Conservation (phyloP, 2,113 vertebrate species). For the Dendrocopos noguchii region DNA sequence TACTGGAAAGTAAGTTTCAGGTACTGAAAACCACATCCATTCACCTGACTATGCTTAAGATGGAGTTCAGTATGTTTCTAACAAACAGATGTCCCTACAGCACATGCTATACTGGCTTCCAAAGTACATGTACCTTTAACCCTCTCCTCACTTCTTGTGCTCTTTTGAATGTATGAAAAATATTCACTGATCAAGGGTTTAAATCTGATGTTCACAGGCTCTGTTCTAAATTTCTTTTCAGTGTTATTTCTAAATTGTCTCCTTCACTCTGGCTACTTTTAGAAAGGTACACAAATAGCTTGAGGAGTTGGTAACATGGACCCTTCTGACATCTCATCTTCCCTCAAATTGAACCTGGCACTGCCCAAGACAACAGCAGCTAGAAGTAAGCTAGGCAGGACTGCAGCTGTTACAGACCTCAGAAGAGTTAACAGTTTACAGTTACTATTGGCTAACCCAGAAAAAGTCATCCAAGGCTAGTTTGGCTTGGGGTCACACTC, state of each 20-base stretch:
- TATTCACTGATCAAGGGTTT: background rate
- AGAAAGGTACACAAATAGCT: background rate
- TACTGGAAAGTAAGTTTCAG: background rate
- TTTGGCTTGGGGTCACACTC: background rate
- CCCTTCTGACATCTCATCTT: background rate
- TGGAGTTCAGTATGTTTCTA: background rate
- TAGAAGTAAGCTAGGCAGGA: background rate
- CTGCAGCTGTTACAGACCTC: background rate
- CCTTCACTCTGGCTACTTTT: background rate
- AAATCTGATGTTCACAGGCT: background rate
- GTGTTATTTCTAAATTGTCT: background rate
- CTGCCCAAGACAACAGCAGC: background rate
- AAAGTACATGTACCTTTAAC: background rate
- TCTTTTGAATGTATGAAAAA: background rate
- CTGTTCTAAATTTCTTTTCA: background rate
- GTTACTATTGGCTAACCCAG: background rate
- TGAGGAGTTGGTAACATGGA: background rate
- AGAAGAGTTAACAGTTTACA: background rate
- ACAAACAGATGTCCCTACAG: background rate
- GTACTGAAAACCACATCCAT: background rate
- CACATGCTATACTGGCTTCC: background rate
- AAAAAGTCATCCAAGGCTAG: background rate
- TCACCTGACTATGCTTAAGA: no score
- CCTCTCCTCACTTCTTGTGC: background rate
- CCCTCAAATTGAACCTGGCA: background rate